phyloP scores from a whole-genome alignment of 2,888 invertebrate genomes.

The Drosophila leonis region DNA sequence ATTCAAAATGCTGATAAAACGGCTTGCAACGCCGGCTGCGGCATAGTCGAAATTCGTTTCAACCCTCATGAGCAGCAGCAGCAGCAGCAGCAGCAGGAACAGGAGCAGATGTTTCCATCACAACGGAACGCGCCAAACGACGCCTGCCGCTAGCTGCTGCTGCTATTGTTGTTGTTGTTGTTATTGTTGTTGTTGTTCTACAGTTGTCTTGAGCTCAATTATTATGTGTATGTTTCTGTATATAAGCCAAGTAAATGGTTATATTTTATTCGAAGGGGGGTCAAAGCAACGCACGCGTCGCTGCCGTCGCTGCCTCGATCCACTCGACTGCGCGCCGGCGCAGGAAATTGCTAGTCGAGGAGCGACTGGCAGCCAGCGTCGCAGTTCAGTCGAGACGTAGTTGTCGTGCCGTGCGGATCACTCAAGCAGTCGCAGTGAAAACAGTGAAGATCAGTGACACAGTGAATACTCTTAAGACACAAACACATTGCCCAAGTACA shows the following conservation, averaged over 20 bases:
- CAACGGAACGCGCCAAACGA: constrained; percentile 83
- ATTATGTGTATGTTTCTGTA: constrained; percentile 42
- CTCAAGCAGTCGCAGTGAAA: constrained; percentile 11
- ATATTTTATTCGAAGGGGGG: constrained; percentile 41
- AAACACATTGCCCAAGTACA: constrained; percentile 38
- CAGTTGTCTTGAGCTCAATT: constrained; percentile 71
- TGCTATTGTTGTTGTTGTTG: constrained; percentile 15
- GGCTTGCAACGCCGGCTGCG: constrained; percentile 67
- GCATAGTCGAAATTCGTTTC: constrained; percentile 61
- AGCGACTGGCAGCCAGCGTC: constrained; percentile 41
- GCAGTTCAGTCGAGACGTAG: constrained; percentile 71
- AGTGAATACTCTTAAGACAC: constrained; percentile 18
- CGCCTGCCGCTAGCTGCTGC: constrained; percentile 41
- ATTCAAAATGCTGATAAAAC: constrained; percentile 76
- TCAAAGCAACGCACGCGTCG: constrained; percentile 47
- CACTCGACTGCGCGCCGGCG: constrained; percentile 75
- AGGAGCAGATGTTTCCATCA: constrained; percentile 83
- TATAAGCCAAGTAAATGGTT: constrained; percentile 50
- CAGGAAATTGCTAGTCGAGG: constrained; percentile 76
- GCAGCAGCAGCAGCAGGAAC: constrained; percentile 36
- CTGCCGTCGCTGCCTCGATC: constrained; percentile 57
- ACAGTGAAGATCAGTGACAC: constrained; percentile 12
- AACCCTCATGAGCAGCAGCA: constrained; percentile 63
- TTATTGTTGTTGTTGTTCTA: constrained; percentile 28
- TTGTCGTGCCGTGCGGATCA: constrained; percentile 61